Conservation (phyloP, 2,113 vertebrate genomes). For the Sylvia atricapilla region DNA sequence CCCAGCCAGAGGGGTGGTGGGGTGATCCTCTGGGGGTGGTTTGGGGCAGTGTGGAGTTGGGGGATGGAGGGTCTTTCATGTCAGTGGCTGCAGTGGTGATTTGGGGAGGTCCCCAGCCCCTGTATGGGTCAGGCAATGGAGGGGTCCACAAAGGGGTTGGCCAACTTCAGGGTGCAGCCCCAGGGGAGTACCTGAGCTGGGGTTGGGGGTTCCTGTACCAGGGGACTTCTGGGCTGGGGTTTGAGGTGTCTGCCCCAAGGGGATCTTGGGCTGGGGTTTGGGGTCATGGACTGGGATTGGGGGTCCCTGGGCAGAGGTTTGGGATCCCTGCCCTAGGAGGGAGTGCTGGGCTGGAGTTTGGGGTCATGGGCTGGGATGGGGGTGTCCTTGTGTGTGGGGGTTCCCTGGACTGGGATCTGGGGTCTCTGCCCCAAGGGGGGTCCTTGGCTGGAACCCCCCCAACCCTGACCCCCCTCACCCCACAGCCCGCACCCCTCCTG, state of each 20-base stretch:
- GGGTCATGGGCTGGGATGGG: neutral
- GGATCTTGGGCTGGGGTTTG: neutral
- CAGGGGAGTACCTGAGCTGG: neutral
- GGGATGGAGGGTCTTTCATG: neutral
- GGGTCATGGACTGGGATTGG: neutral
- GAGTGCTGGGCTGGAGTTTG: neutral
- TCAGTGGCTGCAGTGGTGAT: neutral
- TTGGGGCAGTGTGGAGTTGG: neutral
- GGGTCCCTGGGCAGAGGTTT: neutral
- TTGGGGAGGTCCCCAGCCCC: rapidly evolving
- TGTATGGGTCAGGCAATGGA: neutral
- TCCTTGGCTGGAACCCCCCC: neutral
- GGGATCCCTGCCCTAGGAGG: neutral
- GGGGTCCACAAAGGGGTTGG: neutral
- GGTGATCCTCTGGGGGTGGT: neutral
- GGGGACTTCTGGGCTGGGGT: neutral
- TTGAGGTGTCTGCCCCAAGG: neutral
- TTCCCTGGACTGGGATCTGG: neutral
- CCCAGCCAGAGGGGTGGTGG: rapidly evolving
- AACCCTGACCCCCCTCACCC: neutral
- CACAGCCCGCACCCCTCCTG: conserved; percentile 74
- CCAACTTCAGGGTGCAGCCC: neutral
- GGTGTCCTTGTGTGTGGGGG: neutral
- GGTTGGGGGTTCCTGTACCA: neutral
- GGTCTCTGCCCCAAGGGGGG: neutral